Base-by-base conservation (phyloP, 2,113 vertebrate genomes). In the Balaenoptera acutorostrata region DNA sequence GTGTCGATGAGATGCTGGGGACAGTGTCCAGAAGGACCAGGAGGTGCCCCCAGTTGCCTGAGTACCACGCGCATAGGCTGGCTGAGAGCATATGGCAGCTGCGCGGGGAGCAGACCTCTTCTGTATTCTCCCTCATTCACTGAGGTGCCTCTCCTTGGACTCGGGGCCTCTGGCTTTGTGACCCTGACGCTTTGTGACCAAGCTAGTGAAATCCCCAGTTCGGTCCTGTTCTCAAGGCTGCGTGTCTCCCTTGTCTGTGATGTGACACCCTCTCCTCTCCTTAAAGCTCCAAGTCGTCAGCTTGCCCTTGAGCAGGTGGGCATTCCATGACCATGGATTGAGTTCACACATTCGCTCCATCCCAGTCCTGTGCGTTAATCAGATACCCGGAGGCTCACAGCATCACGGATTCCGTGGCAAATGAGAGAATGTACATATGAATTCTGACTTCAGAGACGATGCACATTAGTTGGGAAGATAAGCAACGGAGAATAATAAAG, bases 1-100 rank as follows among this genome's bases (percentile, higher is more conserved):
- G 2, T 57, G 3, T 69, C 2, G 1, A 23, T 27, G 88, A 41
- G 11, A 39, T 5, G 2, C 55, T 64, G 23, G 31, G 12, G 3
- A n/a, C 27, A 17, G 3, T 21, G 39, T 82, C 72, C 59, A 8
- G 66, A 94, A 91, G 55, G 66, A 49, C 29, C 41, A 63, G 36
- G 41, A 20, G 15, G 49, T 15, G 6, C 55, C 61, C 57, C 33
- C 20, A 29, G 29, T 44, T 41, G 13, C 25, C 71, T 20, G 20
- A 63, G 64, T 46, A 27, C 20, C 44, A 46, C 8, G 15, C 59
- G 23, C n/a, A 25, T n/a, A 75, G 61, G 41, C 46, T 57, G 57
- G 29, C 52, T 0, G 0, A 0, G 7, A 46, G 3, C 12, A 23
- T 23, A 14, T 5, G 8, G 82, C 0, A 0, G 33, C 68, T 75